Evolutionary conservation across 1,140 invertebrate species (phyloP).

Genomic region (Brevipalpus yothersi): DNA sequence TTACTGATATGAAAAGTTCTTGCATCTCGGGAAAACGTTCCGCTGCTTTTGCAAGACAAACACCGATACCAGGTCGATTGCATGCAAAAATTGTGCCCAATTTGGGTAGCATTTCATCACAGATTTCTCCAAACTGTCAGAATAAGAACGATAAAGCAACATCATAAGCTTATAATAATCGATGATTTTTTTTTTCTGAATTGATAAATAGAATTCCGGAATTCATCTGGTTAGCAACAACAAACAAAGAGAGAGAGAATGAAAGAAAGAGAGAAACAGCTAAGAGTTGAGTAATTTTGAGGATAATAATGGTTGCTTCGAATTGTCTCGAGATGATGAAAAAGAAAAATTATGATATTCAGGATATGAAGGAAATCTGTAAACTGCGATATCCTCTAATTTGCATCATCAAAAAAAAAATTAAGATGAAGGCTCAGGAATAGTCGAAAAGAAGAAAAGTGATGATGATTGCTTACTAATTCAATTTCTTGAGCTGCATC

Average conservation of each 20-base stretch:
- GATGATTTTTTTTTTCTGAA: neutral
- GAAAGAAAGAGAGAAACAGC: too few relatives aligned
- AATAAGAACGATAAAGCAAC: neutral
- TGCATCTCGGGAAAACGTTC: slow-evolving; percentile 7
- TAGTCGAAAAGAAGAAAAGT: neutral
- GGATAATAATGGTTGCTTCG: too few relatives aligned
- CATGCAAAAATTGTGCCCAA: slow-evolving; percentile 8
- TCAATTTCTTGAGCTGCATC: slow-evolving; percentile 9
- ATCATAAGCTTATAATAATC: neutral
- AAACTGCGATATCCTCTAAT: too few relatives aligned
- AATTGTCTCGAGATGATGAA: too few relatives aligned
- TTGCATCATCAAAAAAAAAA: neutral
- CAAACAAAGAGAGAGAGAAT: neutral
- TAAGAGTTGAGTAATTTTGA: too few relatives aligned
- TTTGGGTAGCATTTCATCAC: slow-evolving; percentile 7
- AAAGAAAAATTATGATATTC: too few relatives aligned
- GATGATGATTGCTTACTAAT: slow-evolving; percentile 2
- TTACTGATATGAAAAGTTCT: slow-evolving; percentile 11
- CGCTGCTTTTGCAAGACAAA: slow-evolving; percentile 11
- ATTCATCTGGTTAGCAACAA: too few relatives aligned
- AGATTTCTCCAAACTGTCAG: slow-evolving; percentile 9
- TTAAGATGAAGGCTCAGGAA: neutral
- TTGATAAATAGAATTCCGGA: too few relatives aligned
- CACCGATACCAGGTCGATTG: slow-evolving; percentile 10
- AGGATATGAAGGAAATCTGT: too few relatives aligned